These are phyloP conservation scores for Gobio gobio DNA, from an alignment of 2,113 vertebrate species.

Conservation along the genomic window DNA sequence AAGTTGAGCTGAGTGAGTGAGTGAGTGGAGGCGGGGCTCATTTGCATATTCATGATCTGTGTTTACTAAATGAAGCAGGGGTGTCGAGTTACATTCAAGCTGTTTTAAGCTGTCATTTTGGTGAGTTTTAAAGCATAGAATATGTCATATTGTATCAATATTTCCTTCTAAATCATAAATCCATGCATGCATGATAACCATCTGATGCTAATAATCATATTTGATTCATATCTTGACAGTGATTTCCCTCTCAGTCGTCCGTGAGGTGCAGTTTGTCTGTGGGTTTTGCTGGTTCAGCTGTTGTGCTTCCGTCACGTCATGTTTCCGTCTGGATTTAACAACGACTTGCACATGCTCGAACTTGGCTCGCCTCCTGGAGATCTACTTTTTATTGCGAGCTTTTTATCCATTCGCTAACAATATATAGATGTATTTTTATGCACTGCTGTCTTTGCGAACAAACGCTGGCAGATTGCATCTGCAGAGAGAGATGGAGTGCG, in stretches of 20 bases:
- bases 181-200: neutral
- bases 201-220: neutral
- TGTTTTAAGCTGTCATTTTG: too few species aligned
- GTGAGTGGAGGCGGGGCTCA: too few species aligned
- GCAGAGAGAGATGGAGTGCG: neutral
- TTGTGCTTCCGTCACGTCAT: neutral
- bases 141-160: neutral
- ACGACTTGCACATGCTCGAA: conserved; percentile 29
- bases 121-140: too few species aligned
- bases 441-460: conserved; percentile 38
- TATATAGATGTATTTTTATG: conserved; percentile 33
- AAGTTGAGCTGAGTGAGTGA: too few species aligned
- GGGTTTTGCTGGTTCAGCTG: neutral
- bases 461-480: conserved; percentile 42
- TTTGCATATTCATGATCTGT: too few species aligned
- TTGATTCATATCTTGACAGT: neutral
- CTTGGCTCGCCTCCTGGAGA: conserved; percentile 24
- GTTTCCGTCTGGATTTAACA: conserved; percentile 12
- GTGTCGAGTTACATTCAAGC: too few species aligned
- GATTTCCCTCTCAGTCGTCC: neutral
- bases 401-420: conserved; percentile 32
- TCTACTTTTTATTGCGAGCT: conserved; percentile 23
- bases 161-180: neutral
- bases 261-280: neutral
- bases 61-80: too few species aligned